Evolutionary conservation across 1,140 invertebrate species (phyloP), one percentile per base, ranked within the genome.

Genomic region (Hermetia illucens): DNA sequence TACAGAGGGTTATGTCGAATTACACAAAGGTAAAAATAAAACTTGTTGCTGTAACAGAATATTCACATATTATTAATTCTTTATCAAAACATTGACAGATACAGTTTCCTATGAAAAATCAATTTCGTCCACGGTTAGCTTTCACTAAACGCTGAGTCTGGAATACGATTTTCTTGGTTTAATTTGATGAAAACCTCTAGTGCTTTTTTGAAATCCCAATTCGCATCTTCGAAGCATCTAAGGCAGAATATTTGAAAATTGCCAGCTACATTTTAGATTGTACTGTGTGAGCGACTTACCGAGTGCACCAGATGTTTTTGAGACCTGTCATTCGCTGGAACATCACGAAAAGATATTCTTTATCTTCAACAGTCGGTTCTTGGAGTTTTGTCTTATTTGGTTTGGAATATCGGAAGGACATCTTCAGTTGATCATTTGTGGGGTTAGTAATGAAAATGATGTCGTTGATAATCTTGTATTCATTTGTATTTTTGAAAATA

Each of bases 251-350:
- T 31, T 21, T 4, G n/a, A 15, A 21, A 13, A 24, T 35, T 27
- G 4, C 29, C 34, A 35, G n/a, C 21, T n/a, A 0, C 4, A 40
- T 41, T 33, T 15, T 10, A 36, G 29, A 24, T 22, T 17, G 5
- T 5, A 15, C n/a, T 40, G n/a, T n/a, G n/a, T n/a, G n/a, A n/a
- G n/a, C n/a, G n/a, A n/a, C 21, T n/a, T 27, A 41, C 42, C 48
- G 38, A 5, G 51, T 55, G 27, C 51, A 55, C 55, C 55, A 58
- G 5, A 47, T 35, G 10, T 44, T 44, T 25, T 45, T 50, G 4
- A 58, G 40, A 0, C 45, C 46, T 2, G 55, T 53, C 3, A 53
- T 15, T 33, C 53, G 51, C 13, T 52, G 45, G 20, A 44, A 33
- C 27, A 58, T 53, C 2, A 58, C 21, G 0, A 48, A 17, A 12